A percentile compares a stretch with the other conserved stretches of the same genome.
phyloP scores from a whole-genome alignment of 2,113 vertebrate species.

The Ginglymostoma cirratum region DNA sequence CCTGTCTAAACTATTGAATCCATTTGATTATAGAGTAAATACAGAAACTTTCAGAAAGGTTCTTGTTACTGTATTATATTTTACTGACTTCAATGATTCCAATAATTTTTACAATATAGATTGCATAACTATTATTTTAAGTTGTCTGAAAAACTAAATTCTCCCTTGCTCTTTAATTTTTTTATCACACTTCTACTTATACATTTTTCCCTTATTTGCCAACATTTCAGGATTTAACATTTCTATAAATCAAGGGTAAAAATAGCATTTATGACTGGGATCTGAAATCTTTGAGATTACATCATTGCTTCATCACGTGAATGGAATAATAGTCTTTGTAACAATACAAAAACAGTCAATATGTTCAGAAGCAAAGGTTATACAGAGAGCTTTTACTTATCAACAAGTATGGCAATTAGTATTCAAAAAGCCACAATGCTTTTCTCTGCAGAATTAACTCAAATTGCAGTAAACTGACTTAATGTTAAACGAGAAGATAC shows the following conservation, averaged over 20 bases:
- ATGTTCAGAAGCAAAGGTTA: neutral
- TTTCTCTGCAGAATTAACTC: neutral
- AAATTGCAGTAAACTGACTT: neutral
- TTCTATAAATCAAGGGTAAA: neutral
- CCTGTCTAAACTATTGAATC: slow-evolving; percentile 32
- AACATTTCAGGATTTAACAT: neutral
- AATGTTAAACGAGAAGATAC: no score
- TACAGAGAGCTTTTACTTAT: neutral
- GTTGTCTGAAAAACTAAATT: neutral
- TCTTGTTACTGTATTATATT: neutral
- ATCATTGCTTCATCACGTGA: neutral
- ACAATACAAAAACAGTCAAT: neutral
- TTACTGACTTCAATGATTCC: neutral
- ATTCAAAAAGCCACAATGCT: neutral
- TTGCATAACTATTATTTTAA: neutral
- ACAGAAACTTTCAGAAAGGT: neutral
- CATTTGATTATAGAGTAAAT: slow-evolving; percentile 33
- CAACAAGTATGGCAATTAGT: neutral
- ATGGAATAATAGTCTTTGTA: neutral
- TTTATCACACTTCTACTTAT: neutral
- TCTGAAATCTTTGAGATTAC: neutral
- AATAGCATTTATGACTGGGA: neutral
- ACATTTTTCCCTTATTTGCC: neutral
- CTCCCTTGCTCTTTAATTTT: neutral
- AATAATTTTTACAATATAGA: neutral